Conservation (phyloP, 2,113 vertebrate species). For the Anolis sagrei region DNA sequence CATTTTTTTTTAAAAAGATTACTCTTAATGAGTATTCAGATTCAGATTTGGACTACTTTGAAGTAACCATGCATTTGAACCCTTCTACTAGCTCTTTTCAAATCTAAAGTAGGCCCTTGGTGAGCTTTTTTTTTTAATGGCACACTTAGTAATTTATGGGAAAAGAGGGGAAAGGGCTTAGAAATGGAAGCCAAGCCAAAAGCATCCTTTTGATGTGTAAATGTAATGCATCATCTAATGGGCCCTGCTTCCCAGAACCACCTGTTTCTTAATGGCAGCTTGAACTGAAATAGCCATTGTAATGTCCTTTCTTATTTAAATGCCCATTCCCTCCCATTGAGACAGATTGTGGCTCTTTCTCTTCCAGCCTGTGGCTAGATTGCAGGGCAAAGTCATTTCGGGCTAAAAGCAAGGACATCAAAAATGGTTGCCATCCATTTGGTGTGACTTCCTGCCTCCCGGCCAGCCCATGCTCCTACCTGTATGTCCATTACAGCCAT, state of each 20-base stretch:
- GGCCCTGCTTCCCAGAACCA: background rate
- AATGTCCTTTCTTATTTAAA: constrained; percentile 44
- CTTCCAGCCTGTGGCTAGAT: constrained; percentile 10
- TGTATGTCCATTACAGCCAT: background rate
- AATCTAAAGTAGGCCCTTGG: too few species aligned
- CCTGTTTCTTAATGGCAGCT: fast-evolving
- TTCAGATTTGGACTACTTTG: too few species aligned
- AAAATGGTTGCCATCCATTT: background rate
- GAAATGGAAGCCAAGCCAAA: background rate
- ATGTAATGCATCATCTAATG: constrained; percentile 24
- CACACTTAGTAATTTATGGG: background rate
- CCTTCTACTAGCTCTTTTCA: too few species aligned
- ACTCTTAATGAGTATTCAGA: too few species aligned
- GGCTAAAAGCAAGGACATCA: constrained; percentile 47
- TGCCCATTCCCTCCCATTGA: background rate
- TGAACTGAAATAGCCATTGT: constrained; percentile 43
- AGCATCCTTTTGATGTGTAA: constrained; percentile 21
- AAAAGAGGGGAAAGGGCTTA: background rate
- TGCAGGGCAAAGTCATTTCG: constrained; percentile 31
- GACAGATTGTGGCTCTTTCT: constrained; percentile 43
- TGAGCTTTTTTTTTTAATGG: too few species aligned
- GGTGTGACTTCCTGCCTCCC: constrained; percentile 16
- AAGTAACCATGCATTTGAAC: too few species aligned
- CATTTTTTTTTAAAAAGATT: too few species aligned
- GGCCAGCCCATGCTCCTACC: background rate